Percentiles rank a stretch among this genome's conserved stretches.
Evolutionary conservation across 2,797 vertebrate genomes (phyloP).

Genomic region (Pyrocephalus nanus): DNA sequence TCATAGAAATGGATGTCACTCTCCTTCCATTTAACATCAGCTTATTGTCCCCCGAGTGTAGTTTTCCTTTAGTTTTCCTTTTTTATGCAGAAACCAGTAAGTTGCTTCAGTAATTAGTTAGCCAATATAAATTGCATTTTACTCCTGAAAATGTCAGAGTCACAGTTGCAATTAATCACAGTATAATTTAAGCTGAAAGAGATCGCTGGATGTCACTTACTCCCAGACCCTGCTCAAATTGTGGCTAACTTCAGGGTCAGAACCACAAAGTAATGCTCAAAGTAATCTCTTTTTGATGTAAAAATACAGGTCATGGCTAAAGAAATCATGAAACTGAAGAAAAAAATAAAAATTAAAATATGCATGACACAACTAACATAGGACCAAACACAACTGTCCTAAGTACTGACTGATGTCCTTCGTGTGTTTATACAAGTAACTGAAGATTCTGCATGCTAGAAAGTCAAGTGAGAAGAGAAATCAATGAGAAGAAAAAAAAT

Average conservation of each 20-base stretch:
- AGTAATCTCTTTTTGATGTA: not conserved
- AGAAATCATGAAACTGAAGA: not conserved
- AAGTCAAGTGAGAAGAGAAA: not conserved
- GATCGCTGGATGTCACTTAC: not conserved
- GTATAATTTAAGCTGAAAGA: not conserved
- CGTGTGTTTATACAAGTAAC: not conserved
- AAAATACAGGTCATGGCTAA: not conserved
- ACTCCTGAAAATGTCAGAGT: not conserved
- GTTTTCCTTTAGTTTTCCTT: not conserved
- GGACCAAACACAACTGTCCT: not conserved
- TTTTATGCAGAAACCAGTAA: not conserved
- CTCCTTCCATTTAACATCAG: not conserved
- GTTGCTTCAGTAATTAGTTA: slow-evolving; percentile 9
- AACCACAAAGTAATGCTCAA: not conserved
- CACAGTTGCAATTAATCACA: not conserved
- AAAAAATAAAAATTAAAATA: slow-evolving; percentile 5
- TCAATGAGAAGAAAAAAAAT: not conserved
- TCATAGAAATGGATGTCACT: slow-evolving; percentile 7
- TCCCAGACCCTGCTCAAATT: not conserved
- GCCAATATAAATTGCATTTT: not conserved
- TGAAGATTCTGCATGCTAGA: not conserved
- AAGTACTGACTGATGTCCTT: not conserved
- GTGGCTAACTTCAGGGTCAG: not conserved
- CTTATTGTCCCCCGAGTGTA: not conserved
- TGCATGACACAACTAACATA: not conserved